These are phyloP conservation scores for Chloroceryle amazona DNA, from an alignment of 2,797 vertebrate species.

Conservation along the genomic window DNA sequence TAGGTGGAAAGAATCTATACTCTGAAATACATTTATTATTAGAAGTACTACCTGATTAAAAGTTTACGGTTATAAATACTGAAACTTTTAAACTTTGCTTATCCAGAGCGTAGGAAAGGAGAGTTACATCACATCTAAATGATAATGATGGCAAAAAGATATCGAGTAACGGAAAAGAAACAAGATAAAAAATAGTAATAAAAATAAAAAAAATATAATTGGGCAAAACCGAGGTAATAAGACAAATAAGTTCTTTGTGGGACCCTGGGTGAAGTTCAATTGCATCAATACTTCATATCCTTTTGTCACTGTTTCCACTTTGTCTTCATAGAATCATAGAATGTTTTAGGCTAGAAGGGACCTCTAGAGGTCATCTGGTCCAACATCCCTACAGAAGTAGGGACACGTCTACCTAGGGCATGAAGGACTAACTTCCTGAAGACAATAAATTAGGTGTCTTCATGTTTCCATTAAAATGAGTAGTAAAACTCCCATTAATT, in stretches of 20 bases:
- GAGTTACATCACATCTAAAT: background rate
- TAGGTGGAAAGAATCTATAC: background rate
- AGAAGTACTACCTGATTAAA: background rate
- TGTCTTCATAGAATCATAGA: background rate
- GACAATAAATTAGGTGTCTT: background rate
- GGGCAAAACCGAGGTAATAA: background rate
- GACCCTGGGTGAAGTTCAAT: background rate
- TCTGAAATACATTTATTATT: background rate
- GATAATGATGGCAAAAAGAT: background rate
- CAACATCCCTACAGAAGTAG: no score
- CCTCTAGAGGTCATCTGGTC: no score
- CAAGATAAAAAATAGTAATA: background rate
- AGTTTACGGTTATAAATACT: background rate
- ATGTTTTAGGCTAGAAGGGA: no score
- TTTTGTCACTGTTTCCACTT: background rate
- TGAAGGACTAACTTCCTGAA: background rate
- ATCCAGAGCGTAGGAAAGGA: background rate
- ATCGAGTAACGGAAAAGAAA: background rate
- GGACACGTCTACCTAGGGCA: no score
- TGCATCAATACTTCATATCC: background rate
- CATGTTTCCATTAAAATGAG: background rate
- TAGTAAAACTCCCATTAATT: background rate
- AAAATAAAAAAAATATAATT: background rate
- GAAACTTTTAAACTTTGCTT: background rate
- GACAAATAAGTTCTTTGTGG: background rate